Evolutionary conservation across 2,888 invertebrate genomes (phyloP), one percentile per base, ranked within the genome.

Genomic region (Eudasyphora cyanicolor): DNA sequence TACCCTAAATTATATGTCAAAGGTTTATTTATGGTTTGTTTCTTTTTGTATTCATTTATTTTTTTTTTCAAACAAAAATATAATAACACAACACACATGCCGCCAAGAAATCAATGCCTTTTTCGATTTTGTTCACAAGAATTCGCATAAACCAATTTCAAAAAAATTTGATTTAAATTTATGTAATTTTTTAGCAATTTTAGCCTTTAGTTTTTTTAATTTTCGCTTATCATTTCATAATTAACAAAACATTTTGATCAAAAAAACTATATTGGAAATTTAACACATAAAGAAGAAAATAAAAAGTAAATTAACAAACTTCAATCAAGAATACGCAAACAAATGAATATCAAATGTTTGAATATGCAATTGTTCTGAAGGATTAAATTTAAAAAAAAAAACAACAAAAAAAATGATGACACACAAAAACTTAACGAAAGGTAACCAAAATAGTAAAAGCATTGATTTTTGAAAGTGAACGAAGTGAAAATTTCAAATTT

Each of bases 41-140:
- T 76, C 71, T 64, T 69, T 73, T 45, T 81, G 54, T 82, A 80
- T 77, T 84, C 49, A 62, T 76, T n/a, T n/a, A n/a, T n/a, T 35
- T 70, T 17, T 45, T 80, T 60, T 67, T 70, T 64, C 67, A 42
- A 69, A 74, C 60, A 76, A 71, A 69, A 78, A 32, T 78, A 69
- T 82, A 42, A 78, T 80, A 85, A 79, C 79, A 79, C 82, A 86
- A 89, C 89, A 92, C 94, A 94, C 94, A 95, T 95, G 95, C 95
- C 95, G 94, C 95, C 95, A 95, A 95, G 95, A 95, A 95, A 95
- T 94, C 94, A 94, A 94, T 94, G 94, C 94, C 94, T 94, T 94
- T 93, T 93, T 82, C 77, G 82, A 85, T 54, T 70, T 84, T 80
- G 42, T 83, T 76, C 35, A 32, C 79, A 85, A 57, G 54, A 60